Evolutionary conservation across 2,797 vertebrate species (phyloP).

Genomic region (Sebastolobus alascanus): DNA sequence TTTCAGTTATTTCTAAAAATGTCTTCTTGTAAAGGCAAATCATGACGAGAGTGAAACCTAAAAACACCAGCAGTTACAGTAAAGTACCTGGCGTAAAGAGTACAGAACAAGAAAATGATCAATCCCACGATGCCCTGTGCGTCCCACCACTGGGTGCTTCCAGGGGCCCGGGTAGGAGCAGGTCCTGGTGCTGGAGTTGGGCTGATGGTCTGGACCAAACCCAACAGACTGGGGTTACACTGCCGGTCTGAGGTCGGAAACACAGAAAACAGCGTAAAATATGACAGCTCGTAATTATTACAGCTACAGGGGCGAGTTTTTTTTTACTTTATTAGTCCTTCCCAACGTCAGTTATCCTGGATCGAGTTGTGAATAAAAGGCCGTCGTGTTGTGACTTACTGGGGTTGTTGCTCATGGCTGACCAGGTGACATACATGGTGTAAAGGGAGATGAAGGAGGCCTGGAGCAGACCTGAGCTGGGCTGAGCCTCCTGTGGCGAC

Average conservation of each 20-base stretch:
- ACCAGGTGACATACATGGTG: slow-evolving; percentile 94
- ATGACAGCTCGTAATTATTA: neutral
- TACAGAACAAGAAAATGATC: slow-evolving; percentile 90
- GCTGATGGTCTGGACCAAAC: slow-evolving; percentile 64
- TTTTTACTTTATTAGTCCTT: neutral
- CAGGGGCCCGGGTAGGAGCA: neutral
- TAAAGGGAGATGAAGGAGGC: slow-evolving; percentile 92
- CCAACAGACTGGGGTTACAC: slow-evolving; percentile 93
- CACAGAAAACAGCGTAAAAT: neutral
- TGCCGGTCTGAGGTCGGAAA: slow-evolving; percentile 76
- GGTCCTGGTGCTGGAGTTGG: slow-evolving; percentile 62
- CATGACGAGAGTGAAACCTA: neutral
- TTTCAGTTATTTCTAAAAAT: neutral
- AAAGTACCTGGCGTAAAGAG: slow-evolving; percentile 91
- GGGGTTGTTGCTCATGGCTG: slow-evolving; percentile 92
- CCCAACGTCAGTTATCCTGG: fast-evolving
- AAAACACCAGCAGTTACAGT: neutral
- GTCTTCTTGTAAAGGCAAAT: neutral
- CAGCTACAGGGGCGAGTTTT: neutral
- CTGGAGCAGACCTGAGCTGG: slow-evolving; percentile 93
- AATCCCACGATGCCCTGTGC: slow-evolving; percentile 91
- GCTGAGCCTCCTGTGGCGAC: slow-evolving; percentile 88
- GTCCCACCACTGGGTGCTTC: slow-evolving; percentile 89
- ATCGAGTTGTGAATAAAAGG: neutral
- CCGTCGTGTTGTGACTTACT: slow-evolving; percentile 79